Evolutionary conservation across 2,113 vertebrate genomes (phyloP).

Genomic region (Sceloporus undulatus): DNA sequence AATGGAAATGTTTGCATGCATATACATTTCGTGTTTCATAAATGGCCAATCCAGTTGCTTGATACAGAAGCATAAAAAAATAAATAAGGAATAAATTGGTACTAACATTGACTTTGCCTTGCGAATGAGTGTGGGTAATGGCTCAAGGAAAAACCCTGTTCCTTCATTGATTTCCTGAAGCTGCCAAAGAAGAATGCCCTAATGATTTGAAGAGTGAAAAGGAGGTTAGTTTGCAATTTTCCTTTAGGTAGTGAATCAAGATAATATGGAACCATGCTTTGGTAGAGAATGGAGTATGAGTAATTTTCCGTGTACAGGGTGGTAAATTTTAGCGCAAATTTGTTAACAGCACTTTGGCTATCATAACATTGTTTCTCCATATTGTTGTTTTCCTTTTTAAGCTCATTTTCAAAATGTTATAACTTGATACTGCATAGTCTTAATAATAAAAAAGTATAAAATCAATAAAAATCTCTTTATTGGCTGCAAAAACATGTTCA

Average conservation of each 20-base stretch:
- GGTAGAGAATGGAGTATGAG: background rate
- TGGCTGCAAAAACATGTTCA: background rate
- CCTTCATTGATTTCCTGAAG: background rate
- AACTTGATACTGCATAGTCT: background rate
- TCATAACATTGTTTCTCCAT: slow-evolving; percentile 6
- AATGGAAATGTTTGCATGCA: no score
- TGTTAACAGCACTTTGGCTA: slow-evolving; percentile 4
- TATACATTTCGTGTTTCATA: background rate
- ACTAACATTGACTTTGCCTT: background rate
- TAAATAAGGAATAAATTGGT: slow-evolving; percentile 3
- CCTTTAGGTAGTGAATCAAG: background rate
- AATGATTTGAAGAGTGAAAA: slow-evolving; percentile 27
- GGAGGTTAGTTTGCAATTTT: slow-evolving; percentile 38
- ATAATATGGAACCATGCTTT: background rate
- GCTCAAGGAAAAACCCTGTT: background rate
- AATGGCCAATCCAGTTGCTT: background rate
- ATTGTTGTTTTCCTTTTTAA: background rate
- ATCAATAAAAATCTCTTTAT: background rate
- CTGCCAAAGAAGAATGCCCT: background rate
- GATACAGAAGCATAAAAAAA: background rate
- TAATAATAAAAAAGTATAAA: slow-evolving; percentile 4
- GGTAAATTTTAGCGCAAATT: slow-evolving; percentile 31
- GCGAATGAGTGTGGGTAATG: background rate
- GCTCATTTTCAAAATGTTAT: slow-evolving; percentile 10
- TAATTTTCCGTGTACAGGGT: background rate